Percentiles rank a stretch among this genome's conserved stretches.
Conservation (phyloP, 2,888 invertebrate genomes). For the Chaetogeoica ovagalla region DNA sequence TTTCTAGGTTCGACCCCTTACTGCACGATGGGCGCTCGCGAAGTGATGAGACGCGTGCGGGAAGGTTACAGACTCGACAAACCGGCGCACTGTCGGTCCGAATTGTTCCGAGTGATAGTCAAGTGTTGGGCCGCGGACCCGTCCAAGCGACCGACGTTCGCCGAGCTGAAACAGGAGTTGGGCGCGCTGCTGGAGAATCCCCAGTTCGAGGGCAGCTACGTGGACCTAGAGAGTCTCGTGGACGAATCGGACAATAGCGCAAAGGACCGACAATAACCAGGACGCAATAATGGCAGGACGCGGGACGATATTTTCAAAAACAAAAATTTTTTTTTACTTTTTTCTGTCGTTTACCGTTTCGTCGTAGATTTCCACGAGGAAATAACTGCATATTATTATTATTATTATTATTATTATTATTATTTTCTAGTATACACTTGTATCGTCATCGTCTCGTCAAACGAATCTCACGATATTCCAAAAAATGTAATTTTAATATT, state of each 20-base stretch:
- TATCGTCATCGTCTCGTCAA: too few relatives aligned
- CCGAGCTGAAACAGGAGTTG: constrained; percentile 65
- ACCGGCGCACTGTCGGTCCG: constrained; percentile 77
- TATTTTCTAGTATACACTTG: too few relatives aligned
- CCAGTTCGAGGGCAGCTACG: constrained; percentile 68
- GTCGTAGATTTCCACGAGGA: too few relatives aligned
- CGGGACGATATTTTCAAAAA: neutral
- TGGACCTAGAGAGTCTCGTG: constrained; percentile 71
- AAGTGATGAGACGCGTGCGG: constrained; percentile 78
- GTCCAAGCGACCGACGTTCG: constrained; percentile 73
- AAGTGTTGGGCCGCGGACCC: constrained; percentile 72
- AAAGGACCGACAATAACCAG: constrained; percentile 24
- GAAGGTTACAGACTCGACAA: constrained; percentile 77
- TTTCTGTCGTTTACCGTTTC: too few relatives aligned
- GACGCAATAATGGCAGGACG: neutral
- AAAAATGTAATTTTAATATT: too few relatives aligned
- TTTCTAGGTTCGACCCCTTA: constrained; percentile 78
- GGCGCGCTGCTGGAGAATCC: constrained; percentile 68
- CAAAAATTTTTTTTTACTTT: too few relatives aligned
- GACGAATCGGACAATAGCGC: constrained; percentile 52
- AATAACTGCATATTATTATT: too few relatives aligned
- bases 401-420: too few relatives aligned
- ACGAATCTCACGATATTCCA: too few relatives aligned
- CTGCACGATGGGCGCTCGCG: constrained; percentile 80
- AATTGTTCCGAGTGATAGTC: constrained; percentile 68